A percentile compares a stretch with the other conserved stretches of the same genome.
These are phyloP conservation scores for Hylaeus volcanicus DNA, from an alignment of 1,140 invertebrate genomes.

Conservation along the genomic window DNA sequence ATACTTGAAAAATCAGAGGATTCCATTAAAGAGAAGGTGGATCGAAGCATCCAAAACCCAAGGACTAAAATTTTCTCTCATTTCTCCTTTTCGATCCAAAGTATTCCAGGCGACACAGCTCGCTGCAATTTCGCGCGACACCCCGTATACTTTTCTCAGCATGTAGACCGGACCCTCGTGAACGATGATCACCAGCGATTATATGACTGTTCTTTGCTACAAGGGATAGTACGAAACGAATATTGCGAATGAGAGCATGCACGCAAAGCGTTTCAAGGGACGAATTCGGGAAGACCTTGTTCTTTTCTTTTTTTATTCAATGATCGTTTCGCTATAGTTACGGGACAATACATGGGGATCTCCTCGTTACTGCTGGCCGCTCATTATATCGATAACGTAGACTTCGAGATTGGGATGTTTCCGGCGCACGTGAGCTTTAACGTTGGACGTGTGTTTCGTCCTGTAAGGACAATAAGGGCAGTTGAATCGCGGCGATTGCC, in stretches of 20 bases:
- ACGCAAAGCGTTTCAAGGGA: neutral
- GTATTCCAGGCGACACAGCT: too few relatives aligned
- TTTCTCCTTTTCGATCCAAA: too few relatives aligned
- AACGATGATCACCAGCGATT: too few relatives aligned
- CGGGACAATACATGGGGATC: neutral
- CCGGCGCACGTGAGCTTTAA: constrained; percentile 71
- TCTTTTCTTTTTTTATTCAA: neutral
- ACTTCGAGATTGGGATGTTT: constrained; percentile 66
- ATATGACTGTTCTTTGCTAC: too few relatives aligned
- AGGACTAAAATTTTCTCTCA: too few relatives aligned
- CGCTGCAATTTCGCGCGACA: too few relatives aligned
- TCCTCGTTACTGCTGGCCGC: constrained; percentile 4
- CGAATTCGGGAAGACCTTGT: neutral
- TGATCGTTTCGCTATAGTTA: neutral
- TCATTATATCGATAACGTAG: constrained; percentile 63
- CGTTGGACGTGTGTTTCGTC: constrained; percentile 77
- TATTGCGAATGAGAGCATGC: neutral
- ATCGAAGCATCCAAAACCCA: too few relatives aligned
- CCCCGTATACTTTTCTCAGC: too few relatives aligned
- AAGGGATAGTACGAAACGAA: neutral
- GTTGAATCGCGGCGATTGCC: constrained; percentile 82
- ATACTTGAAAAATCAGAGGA: too few relatives aligned
- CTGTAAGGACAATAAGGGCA: constrained; percentile 82
- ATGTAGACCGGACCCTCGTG: too few relatives aligned
- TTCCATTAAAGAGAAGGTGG: too few relatives aligned